Base-by-base conservation (phyloP, 2,113 vertebrate genomes). In the Cheilinus undulatus region DNA sequence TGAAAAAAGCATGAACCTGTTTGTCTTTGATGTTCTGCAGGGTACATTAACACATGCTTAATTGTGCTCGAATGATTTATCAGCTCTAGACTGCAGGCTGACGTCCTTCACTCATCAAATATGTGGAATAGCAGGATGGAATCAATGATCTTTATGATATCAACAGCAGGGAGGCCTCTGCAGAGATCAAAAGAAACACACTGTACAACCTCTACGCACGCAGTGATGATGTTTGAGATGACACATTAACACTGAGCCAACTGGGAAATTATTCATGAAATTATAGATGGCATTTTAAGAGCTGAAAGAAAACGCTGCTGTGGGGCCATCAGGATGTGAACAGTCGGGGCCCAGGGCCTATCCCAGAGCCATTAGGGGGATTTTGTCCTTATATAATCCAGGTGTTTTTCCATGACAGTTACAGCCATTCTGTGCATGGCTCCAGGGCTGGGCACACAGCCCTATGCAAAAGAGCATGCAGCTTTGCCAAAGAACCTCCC, bases 381-480 rank as follows among this genome's bases (percentile, higher is more conserved):
- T 86, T 91, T 90, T 90, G 34, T 62, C 72, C 80, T 91, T 91
- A 92, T 89, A 86, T 93, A 91, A 91, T 92, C 89, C 93, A 94
- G 94, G 93, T 93, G 93, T 93, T 94, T 93, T 93, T 93, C 91
- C 87, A 69, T 91, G 93, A 88, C 93, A 82, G 94, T 95, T 95
- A 87, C 76, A 93, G 85, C 71, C 84, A 86, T 92, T 82, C 50
- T 75, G 70, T 68, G 26, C 20, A 76, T 70, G 69, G 87, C 94
- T 91, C 43, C 71, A 86, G 91, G 93, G 86, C 86, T 92, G 78
- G 92, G 93, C 90, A 92, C 65, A 63, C 54, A 79, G 85, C 91
- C 87, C 80, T 90, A 95, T 93, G 93, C 94, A 95, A 95, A 95
- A 82, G 69, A 82, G 40, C 20, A 26, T 19, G 58, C 54, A 69